Evolutionary conservation across 2,113 vertebrate species (phyloP), one percentile per base, ranked within the genome.

Genomic region (Pelecanus crispus): DNA sequence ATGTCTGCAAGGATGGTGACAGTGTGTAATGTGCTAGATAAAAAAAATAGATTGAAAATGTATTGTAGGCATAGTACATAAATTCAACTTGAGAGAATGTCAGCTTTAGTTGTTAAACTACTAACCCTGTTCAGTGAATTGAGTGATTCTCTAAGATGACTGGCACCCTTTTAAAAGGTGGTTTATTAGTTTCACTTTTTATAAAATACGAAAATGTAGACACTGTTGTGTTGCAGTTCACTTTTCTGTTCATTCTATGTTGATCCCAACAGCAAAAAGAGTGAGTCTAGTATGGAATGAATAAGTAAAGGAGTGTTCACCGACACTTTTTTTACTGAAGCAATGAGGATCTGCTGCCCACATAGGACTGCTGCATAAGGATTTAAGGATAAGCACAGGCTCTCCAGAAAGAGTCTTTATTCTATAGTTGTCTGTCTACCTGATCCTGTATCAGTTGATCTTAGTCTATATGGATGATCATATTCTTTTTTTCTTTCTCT

Each of bases 1-100:
- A 66, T 62, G 11, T 78, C 59, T 94, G 67, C 29, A 70, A 59
- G 9, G 49, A 85, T 24, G 13, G 47, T 90, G 85, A 81, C 49
- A 86, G 52, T 72, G 45, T 75, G 44, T 90, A 94, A 86, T 62
- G 25, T 40, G 38, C 36, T 88, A 93, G 80, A 63, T 92, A 92
- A 96, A 91, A 96, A 91, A 73, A 96, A 50, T 59, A 95, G 86
- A 81, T 86, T 81, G 79, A 86, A 88, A 89, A 55, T 55, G 17
- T 47, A 22, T 50, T 92, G 47, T 21, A 80, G 67, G 36, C 24
- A n/a, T 32, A 49, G 28, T 91, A 80, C 80, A 94, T 95, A 93
- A 95, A 96, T 97, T 93, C 71, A 95, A 7, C 67, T 88, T 42
- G 61, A 72, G 71, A 58, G 78, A 87, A 53, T 89, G 88, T 92